Evolutionary conservation across 2,888 invertebrate genomes (phyloP).

Genomic region (Timema cristinae): DNA sequence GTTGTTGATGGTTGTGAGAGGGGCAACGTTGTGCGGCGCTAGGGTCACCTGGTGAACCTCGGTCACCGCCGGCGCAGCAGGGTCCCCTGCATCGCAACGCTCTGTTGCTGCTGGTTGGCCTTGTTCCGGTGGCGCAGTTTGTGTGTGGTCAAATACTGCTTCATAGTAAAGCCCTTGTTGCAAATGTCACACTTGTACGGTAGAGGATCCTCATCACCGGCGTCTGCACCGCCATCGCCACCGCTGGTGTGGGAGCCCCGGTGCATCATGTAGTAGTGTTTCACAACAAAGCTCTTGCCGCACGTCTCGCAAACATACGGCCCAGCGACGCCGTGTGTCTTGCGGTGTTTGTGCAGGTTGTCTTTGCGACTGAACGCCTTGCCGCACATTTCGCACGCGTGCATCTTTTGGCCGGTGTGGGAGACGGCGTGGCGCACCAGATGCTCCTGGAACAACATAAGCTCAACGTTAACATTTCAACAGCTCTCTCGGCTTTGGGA

Average conservation of each 20-base stretch:
- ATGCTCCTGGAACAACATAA: conserved; percentile 48
- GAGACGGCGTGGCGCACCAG: conserved; percentile 57
- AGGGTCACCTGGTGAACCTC: conserved; percentile 15
- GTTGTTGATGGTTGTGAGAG: conserved; percentile 31
- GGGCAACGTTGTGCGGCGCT: conserved; percentile 17
- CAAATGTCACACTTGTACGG: conserved; percentile 59
- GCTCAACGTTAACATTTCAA: no score
- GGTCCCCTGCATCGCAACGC: conserved; percentile 11
- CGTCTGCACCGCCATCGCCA: conserved; percentile 20
- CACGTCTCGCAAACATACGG: conserved; percentile 62
- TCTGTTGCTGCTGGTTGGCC: conserved; percentile 14
- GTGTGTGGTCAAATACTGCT: conserved; percentile 59
- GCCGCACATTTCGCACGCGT: conserved; percentile 57
- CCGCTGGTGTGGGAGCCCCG: conserved; percentile 38
- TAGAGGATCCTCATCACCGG: conserved; percentile 15
- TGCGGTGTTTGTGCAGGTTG: conserved; percentile 57
- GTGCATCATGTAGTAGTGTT: conserved; percentile 63
- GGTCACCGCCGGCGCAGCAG: conserved; percentile 12
- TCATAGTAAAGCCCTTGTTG: conserved; percentile 53
- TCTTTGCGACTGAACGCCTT: conserved; percentile 53
- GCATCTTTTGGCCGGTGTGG: conserved; percentile 64
- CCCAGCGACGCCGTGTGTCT: conserved; percentile 55
- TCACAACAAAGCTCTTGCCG: conserved; percentile 61
- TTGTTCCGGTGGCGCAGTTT: conserved; percentile 49
- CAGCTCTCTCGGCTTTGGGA: no score